Base-by-base conservation (phyloP, 2,888 invertebrate genomes). In the Biston betularia region DNA sequence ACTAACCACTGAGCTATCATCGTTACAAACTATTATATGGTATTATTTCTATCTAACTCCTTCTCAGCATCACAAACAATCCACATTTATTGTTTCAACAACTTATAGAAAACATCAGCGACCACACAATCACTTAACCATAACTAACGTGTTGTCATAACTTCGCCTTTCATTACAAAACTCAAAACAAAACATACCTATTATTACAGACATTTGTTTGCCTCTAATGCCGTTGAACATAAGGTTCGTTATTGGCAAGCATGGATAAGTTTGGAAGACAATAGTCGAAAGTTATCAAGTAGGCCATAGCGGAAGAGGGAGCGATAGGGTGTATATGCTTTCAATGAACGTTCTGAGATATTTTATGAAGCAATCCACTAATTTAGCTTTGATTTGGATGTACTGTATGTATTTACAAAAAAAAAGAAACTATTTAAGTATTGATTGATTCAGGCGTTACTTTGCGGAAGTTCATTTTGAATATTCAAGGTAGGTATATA, bases 261-360 rank as follows among this genome's bases (percentile, higher is more conserved):
- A 66, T 11, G n/a, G 46, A 55, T 65, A 70, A 72, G 69, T 74
- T 72, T 59, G 42, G 52, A 63, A 73, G 68, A 74, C 74, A 72
- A 72, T 65, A 61, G 70, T 67, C 48, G 55, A 69, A 69, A 70
- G 69, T 67, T 72, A 65, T 68, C 69, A 72, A 72, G 71, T 69
- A 58, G 69, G 69, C 59, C 48, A 62, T 44, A 34, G 38, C 48
- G 62, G 67, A 65, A 49, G 68, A 65, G 50, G 50, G 68, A 57
- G 44, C 33, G 40, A 14, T 62, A 58, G 64, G 58, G 49, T 58
- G 49, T 11, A 2, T 52, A 8, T 45, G 10, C 11, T 44, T 50
- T 35, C 2, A 7, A 8, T 33, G n/a, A 35, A n/a, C 14, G 53
- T 15, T 24, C 1, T 50, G 38, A 9, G 58, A 48, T 24, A 10